A percentile compares a stretch with the other conserved stretches of the same genome.
Conservation (phyloP, 2,113 vertebrate genomes). For the Paradisaea rubra region DNA sequence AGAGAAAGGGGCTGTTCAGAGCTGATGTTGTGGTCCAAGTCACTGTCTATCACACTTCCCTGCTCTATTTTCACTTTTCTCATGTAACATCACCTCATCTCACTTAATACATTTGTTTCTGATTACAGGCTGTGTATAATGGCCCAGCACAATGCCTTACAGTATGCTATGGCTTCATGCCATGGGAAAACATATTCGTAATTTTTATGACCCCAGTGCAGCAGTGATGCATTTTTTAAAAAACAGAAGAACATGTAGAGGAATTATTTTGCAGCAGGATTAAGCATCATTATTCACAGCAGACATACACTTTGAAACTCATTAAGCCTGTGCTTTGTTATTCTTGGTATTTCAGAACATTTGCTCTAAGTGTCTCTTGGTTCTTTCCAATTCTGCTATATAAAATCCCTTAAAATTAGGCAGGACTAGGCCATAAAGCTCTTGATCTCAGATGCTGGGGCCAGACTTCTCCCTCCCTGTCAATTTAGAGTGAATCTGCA, state of each 20-base stretch:
- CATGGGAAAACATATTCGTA: constrained; percentile 77
- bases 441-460: not conserved
- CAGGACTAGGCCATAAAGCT: constrained; percentile 26
- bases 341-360: constrained; percentile 62
- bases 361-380: constrained; percentile 23
- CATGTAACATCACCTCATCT: constrained; percentile 73
- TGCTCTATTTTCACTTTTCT: constrained; percentile 63
- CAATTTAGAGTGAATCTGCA: constrained; percentile 22
- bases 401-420: constrained; percentile 39
- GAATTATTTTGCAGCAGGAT: constrained; percentile 70
- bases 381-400: constrained; percentile 45
- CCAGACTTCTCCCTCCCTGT: not conserved
- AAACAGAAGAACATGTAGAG: constrained; percentile 64
- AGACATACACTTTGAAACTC: constrained; percentile 62
- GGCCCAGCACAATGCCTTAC: constrained; percentile 55
- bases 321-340: constrained; percentile 59
- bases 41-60: constrained; percentile 61
- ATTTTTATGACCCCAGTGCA: constrained; percentile 71
- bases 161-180: constrained; percentile 64
- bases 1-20: constrained; percentile 38
- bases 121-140: constrained; percentile 67
- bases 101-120: constrained; percentile 76
- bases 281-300: constrained; percentile 63
- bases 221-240: constrained; percentile 67
- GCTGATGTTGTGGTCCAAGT: constrained; percentile 34